phyloP scores from a whole-genome alignment of 2,797 vertebrate species.

The Dromococcyx pavoninus region DNA sequence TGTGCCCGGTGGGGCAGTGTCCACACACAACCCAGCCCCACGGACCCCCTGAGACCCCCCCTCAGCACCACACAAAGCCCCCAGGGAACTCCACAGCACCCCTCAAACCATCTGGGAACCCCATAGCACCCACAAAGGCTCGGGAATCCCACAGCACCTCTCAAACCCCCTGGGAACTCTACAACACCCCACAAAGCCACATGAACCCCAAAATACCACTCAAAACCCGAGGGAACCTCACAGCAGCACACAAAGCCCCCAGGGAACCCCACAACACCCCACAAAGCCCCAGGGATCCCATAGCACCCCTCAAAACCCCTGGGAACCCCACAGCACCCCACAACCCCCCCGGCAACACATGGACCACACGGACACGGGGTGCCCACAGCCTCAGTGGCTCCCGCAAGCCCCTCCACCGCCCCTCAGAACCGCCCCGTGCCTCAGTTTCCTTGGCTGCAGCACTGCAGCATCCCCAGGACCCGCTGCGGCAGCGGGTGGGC shows the following conservation, averaged over 20 bases:
- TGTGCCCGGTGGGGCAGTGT: not conserved
- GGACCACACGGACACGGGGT: accelerated
- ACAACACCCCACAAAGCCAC: too few relatives aligned
- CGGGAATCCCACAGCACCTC: too few relatives aligned
- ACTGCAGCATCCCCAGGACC: accelerated
- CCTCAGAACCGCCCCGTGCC: not conserved
- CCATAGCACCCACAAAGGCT: not conserved
- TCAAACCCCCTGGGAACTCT: too few relatives aligned
- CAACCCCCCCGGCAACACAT: not conserved
- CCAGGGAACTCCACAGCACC: too few relatives aligned
- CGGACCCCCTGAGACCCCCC: too few relatives aligned
- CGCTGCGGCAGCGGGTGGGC: not conserved
- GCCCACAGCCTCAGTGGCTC: not conserved
- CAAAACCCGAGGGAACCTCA: not conserved
- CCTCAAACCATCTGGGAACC: too few relatives aligned
- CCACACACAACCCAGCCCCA: not conserved
- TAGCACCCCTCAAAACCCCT: not conserved
- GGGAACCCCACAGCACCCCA: not conserved
- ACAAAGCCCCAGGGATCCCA: not conserved
- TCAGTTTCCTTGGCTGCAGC: not conserved
- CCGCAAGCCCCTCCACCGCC: not conserved
- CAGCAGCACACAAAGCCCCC: not conserved
- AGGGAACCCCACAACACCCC: too few relatives aligned
- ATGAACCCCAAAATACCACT: too few relatives aligned
- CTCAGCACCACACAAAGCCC: not conserved